Evolutionary conservation across 1,140 invertebrate species (phyloP), one percentile per base, ranked within the genome.

Genomic region (Physella acuta): DNA sequence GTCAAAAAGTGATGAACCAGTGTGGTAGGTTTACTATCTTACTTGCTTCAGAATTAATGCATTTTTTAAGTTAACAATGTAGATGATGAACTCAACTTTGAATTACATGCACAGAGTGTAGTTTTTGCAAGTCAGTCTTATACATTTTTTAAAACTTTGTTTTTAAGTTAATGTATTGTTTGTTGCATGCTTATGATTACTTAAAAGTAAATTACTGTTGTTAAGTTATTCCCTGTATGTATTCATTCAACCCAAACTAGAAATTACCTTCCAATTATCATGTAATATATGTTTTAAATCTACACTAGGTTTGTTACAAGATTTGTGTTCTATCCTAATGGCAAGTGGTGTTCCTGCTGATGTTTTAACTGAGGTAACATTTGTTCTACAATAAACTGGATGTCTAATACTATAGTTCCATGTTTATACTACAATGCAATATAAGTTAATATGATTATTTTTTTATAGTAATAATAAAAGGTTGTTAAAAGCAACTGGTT

Each of bases 321-420:
- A 86, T 51, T 74, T 90, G n/a, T 97, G 94, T 79, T 90, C 90
- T 72, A 93, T 97, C 71, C 83, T 99, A 4, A 97, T 98, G 92
- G 92, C 94, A 1, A 92, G 90, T 82, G 96, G 95, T n/a, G 94
- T 99, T 0, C 96, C 97, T 0, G 93, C 94, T 0, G 94, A 98
- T 84, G 93, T 98, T 58, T 85, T 99, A 24, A 97, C 94, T 0
- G 95, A 99, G 79, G 85, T 85, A 75, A 64, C n/a, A n/a, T n/a
- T 62, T 44, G 26, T 49, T 20, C 5, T 2, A 30, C 26, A 30
- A 30, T 58, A 31, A 58, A 26, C 24, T 30, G 30, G 33, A n/a
- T 30, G 56, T 31, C 4, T 30, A 2, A 5, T 30, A n/a, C 8
- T 31, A 17, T 59, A 17, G 53, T 8, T n/a, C 53, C 53, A 56